Evolutionary conservation across 2,113 vertebrate species (phyloP), one percentile per base, ranked within the genome.

Genomic region (Mungos mungo): DNA sequence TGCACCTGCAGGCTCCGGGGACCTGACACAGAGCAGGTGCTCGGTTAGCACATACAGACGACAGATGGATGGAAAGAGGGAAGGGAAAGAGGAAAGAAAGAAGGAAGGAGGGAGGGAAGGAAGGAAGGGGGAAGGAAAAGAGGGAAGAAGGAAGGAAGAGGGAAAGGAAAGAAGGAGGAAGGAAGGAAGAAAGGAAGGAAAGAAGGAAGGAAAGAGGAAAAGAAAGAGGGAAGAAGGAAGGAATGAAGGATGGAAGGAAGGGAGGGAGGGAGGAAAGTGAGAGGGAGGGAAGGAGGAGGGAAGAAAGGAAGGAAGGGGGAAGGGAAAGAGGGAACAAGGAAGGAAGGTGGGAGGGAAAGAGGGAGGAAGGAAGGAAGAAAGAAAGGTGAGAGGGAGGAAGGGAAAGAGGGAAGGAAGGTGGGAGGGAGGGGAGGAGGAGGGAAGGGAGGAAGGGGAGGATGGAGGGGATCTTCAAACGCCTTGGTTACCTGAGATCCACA

Each of bases 101-200:
- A 0, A 15, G 11, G 25, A 0, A 65, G 27, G 63, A 0, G 12
- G 11, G 25, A 0, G 50, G 27, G 13, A 2, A 31, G 29, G 33
- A 19, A 38, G 3, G 10, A 2, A 25, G 11, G 9, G 0, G 23
- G 41, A 0, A 66, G 8, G 29, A 10, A n/a, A 3, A 45, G 2
- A 54, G 1, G 47, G 0, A 15, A 2, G 16, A 9, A 38, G 3
- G 50, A 0, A 38, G 5, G 16, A 1, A 11, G 15, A 12, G 1
- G 3, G 1, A 7, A 5, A 7, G 79, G 10, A 47, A 16, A 4
- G 12, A 57, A 11, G 27, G 14, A 7, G 12, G 41, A 6, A 76
- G 0, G 27, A 1, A 65, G 11, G 63, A 3, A 25, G 23, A 23
- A 21, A 57, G 18, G 54, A 6, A 27, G 8, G 23, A 25, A 4